Base-by-base conservation (phyloP, 2,888 invertebrate genomes). In the Brassicogethes aeneus region DNA sequence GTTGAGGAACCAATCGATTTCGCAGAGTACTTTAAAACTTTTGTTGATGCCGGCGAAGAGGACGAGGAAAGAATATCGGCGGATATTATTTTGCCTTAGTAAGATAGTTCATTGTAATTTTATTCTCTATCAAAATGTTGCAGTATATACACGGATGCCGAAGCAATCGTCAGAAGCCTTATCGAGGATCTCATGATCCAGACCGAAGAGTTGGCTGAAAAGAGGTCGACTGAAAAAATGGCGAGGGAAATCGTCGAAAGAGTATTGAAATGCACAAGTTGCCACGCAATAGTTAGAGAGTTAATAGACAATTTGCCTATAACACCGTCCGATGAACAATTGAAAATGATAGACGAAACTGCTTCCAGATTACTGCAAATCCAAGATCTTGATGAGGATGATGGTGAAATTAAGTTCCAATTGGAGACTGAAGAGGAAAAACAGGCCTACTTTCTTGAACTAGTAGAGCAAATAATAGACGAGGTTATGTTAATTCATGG, bases 351-450 rank as follows among this genome's bases (percentile, higher is more conserved):
- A 12, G 59, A 62, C 42, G 39, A 43, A 2, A 50, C 56, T 12
- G 63, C 65, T 1, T 62, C 64, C 41, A 55, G 57, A 46, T 41
- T 68, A 15, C 55, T 52, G 41, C 35, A 44, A 15, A 37, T 65
- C 15, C 54, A 58, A 37, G 59, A 61, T 43, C 52, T 51, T 13
- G 53, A 54, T 40, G 56, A 57, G 46, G 16, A 17, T 30, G 8
- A 17, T 13, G 36, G 23, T 10, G 10, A 23, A 23, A 23, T 10
- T 7, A 23, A 23, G 10, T 23, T 23, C 23, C 10, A 10, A 23
- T 10, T 7, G 7, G 23, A 55, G 58, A 55, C 47, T 12, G 56
- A 57, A 29, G 55, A 53, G 12, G 56, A 47, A 32, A 41, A 59
- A 3, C 16, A 39, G 3, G 37, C 40, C 16, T 56, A 50, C 34